A percentile compares a stretch with the other conserved stretches of the same genome.
Evolutionary conservation across 2,797 vertebrate genomes (phyloP).

Genomic region (Hozukius guyotensis): DNA sequence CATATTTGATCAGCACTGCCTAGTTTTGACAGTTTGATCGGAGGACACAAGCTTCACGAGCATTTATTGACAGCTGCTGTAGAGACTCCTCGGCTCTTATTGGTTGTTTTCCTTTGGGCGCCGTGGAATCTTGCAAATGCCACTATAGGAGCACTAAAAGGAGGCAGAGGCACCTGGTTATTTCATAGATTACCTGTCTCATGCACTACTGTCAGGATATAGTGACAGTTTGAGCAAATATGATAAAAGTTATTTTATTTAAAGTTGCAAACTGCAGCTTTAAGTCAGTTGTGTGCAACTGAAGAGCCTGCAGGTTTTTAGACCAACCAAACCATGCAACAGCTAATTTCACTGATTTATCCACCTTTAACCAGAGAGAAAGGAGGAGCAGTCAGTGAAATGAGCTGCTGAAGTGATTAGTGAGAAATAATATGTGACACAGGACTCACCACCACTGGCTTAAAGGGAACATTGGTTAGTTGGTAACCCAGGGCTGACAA

Average conservation of each 20-base stretch:
- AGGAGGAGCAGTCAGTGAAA: background rate
- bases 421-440: constrained; percentile 1
- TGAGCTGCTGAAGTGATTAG: constrained; percentile 3
- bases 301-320: background rate
- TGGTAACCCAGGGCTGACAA: background rate
- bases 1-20: accelerated
- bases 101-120: background rate
- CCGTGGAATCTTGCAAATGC: background rate
- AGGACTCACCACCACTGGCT: background rate
- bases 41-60: background rate
- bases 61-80: background rate
- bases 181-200: background rate
- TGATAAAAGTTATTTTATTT: background rate
- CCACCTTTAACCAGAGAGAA: background rate
- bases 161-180: background rate
- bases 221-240: background rate
- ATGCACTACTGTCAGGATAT: background rate
- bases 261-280: background rate
- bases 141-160: background rate
- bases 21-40: too few species aligned
- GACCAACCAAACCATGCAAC: background rate
- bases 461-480: constrained; percentile 1
- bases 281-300: background rate
- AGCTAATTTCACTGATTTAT: background rate
- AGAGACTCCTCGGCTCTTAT: background rate